A percentile compares a stretch with the other conserved stretches of the same genome.
These are phyloP conservation scores for Danio rerio DNA, from an alignment of 2,113 vertebrate genomes.

Conservation along the genomic window GRCz12tu NC_133180.1:40332001-40332500, in stretches of 20 bases:
- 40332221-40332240: background rate
- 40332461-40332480: too few relatives aligned
- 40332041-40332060: constrained; percentile 18
- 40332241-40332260: background rate
- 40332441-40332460: background rate
- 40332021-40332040: constrained; percentile 17
- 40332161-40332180: too few relatives aligned
- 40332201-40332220: background rate
- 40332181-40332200: too few relatives aligned
- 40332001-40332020: constrained; percentile 26
- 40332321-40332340: background rate
- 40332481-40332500: too few relatives aligned
- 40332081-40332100: constrained; percentile 47
- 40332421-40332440: background rate
- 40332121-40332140: background rate
- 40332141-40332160: too few relatives aligned
- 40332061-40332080: constrained; percentile 49
- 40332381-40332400: background rate
- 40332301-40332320: background rate
- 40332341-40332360: background rate
- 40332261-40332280: background rate
- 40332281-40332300: background rate
- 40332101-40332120: constrained; percentile 31
- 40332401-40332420: background rate
- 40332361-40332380: background rate